Evolutionary conservation across 2,113 vertebrate genomes (phyloP).

Genomic region (Furnarius figulus): DNA sequence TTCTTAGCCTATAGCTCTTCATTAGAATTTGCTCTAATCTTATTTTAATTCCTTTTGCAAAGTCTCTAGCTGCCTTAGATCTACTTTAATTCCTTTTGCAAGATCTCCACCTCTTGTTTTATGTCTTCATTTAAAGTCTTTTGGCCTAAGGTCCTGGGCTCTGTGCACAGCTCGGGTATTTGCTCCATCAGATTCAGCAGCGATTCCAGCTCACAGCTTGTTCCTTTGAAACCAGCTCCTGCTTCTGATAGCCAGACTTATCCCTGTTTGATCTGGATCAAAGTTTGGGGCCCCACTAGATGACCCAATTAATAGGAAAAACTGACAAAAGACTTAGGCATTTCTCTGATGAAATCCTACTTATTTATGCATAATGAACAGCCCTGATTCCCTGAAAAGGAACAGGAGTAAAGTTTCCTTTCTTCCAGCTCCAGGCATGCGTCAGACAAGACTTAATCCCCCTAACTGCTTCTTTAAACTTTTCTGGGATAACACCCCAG

Average conservation of each 20-base stretch:
- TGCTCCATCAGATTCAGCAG: background rate
- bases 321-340: background rate
- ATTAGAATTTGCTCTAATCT: constrained; percentile 42
- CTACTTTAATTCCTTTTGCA: constrained; percentile 37
- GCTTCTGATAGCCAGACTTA: background rate
- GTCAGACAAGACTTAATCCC: background rate
- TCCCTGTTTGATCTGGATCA: constrained; percentile 21
- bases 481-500: background rate
- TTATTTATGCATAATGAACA: constrained; percentile 5
- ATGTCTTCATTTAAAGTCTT: constrained; percentile 28
- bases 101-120: constrained; percentile 29
- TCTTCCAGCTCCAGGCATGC: background rate
- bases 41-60: constrained; percentile 40
- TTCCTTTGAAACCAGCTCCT: background rate
- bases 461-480: background rate
- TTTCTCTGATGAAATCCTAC: constrained; percentile 5
- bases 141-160: constrained; percentile 13
- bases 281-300: background rate
- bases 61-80: constrained; percentile 22
- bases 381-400: background rate
- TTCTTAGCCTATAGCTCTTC: background rate
- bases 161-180: background rate
- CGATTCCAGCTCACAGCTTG: background rate
- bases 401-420: background rate
- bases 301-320: constrained; percentile 27